Evolutionary conservation across 2,797 vertebrate species (phyloP).

Genomic region (Zenarchopterus dispar): DNA sequence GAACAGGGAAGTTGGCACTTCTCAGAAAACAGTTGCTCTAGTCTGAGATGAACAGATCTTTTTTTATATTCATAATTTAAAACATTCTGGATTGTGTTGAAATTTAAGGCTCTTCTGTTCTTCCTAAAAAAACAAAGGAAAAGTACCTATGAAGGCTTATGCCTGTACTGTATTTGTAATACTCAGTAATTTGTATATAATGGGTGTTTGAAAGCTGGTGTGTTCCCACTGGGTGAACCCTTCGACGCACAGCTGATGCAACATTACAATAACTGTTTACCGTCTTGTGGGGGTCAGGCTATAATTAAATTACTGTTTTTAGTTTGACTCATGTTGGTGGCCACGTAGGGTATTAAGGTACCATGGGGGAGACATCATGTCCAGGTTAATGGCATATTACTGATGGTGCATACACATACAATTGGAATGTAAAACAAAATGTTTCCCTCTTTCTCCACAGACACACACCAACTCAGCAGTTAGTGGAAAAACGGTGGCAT

Average conservation of each 20-base stretch:
- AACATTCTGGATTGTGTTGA: slow-evolving; percentile 4
- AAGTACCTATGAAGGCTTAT: slow-evolving; percentile 9
- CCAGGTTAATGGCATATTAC: background rate
- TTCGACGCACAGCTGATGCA: slow-evolving; percentile 17
- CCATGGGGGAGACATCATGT: background rate
- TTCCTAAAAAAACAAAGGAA: slow-evolving; percentile 18
- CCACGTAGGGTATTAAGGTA: background rate
- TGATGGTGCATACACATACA: background rate
- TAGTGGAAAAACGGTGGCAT: slow-evolving; percentile 49
- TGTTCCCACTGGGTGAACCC: slow-evolving; percentile 13
- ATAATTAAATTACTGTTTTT: slow-evolving; percentile 26
- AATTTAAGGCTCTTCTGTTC: slow-evolving; percentile 14
- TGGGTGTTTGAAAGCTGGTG: slow-evolving; percentile 26
- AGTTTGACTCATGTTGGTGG: background rate
- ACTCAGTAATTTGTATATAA: slow-evolving; percentile 7
- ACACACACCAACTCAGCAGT: slow-evolving; percentile 56
- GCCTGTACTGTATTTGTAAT: background rate
- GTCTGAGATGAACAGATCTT: slow-evolving; percentile 11
- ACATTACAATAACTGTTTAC: slow-evolving; percentile 28
- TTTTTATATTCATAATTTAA: slow-evolving; percentile 19
- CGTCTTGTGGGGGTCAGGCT: slow-evolving; percentile 7
- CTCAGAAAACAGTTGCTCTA: slow-evolving; percentile 47
- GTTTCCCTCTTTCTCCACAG: slow-evolving; percentile 22
- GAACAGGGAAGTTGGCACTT: slow-evolving; percentile 65
- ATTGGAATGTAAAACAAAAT: background rate